Percentiles rank a stretch among this genome's conserved stretches.
Evolutionary conservation across 2,797 vertebrate species (phyloP).

Genomic region (Oreochromis mossambicus): DNA sequence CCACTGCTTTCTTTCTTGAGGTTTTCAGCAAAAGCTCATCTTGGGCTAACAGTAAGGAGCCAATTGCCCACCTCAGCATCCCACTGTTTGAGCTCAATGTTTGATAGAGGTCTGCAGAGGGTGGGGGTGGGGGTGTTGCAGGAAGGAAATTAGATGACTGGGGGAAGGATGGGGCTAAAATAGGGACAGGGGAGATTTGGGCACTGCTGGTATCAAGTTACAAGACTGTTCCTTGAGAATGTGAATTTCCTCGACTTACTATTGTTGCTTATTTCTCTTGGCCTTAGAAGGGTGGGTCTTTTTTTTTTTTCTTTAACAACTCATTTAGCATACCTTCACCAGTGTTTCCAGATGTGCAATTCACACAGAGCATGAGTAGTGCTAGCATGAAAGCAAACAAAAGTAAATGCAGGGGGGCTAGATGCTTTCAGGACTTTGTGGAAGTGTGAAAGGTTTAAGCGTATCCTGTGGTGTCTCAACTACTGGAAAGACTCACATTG

Average conservation of each 20-base stretch:
- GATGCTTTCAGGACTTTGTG: slow-evolving; percentile 14
- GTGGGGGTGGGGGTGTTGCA: background rate
- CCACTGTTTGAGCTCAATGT: slow-evolving; percentile 53
- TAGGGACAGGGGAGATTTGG: slow-evolving; percentile 21
- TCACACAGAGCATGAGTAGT: slow-evolving; percentile 33
- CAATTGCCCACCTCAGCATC: slow-evolving; percentile 51
- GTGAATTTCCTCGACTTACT: background rate
- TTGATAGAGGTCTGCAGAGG: slow-evolving; percentile 37
- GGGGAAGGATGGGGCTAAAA: slow-evolving; percentile 20
- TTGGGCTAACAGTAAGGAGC: slow-evolving; percentile 47
- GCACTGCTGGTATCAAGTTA: slow-evolving; percentile 55
- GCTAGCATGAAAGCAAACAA: slow-evolving; percentile 17
- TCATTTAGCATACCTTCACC: slow-evolving; percentile 63
- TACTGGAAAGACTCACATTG: slow-evolving; percentile 29
- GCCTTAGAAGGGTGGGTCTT: slow-evolving; percentile 19
- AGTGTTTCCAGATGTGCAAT: slow-evolving; percentile 71
- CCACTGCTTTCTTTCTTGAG: background rate
- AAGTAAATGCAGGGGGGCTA: slow-evolving; percentile 11
- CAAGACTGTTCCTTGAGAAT: slow-evolving; percentile 22
- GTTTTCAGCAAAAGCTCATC: slow-evolving; percentile 38
- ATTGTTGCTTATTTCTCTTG: slow-evolving; percentile 21
- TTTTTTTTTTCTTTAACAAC: slow-evolving; percentile 26
- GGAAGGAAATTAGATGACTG: slow-evolving; percentile 52
- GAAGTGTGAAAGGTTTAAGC: slow-evolving; percentile 55
- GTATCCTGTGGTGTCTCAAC: slow-evolving; percentile 49